These are phyloP conservation scores for Gymnosoma rotundatum DNA, from an alignment of 2,888 invertebrate species.

Conservation along the genomic window DNA sequence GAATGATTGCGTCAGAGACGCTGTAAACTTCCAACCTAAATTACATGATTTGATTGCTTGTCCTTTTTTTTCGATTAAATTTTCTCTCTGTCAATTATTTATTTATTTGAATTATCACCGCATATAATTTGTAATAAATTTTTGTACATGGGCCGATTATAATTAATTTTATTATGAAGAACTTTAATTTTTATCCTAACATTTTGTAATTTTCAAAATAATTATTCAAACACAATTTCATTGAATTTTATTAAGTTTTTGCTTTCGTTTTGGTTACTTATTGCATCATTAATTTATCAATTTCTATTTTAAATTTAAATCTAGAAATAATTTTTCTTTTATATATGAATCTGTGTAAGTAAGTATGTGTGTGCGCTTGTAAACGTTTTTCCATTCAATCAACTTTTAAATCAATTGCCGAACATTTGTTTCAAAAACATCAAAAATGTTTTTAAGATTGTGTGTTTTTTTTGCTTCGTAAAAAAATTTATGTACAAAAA, in stretches of 20 bases:
- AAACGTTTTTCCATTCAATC: conserved; percentile 28
- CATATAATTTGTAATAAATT: no score
- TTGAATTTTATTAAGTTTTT: not conserved
- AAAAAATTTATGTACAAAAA: not conserved
- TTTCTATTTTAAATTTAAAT: conserved; percentile 2
- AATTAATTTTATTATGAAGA: no score
- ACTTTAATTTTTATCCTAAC: no score
- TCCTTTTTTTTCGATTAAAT: no score
- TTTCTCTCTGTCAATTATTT: no score
- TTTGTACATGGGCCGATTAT: no score
- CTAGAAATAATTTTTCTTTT: not conserved
- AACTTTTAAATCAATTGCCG: conserved; percentile 51
- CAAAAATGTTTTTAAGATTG: conserved; percentile 47
- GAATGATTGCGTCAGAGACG: no score
- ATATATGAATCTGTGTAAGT: not conserved
- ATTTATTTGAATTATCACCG: no score
- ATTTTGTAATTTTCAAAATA: no score
- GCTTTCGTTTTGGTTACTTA: conserved; percentile 27
- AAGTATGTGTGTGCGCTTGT: no score
- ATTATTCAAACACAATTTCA: not conserved
- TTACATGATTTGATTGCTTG: no score
- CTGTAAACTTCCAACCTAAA: no score
- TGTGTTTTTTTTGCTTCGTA: not conserved
- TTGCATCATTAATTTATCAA: conserved; percentile 32
- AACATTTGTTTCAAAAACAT: conserved; percentile 61